A percentile compares a stretch with the other conserved stretches of the same genome.
Evolutionary conservation across 2,797 vertebrate species (phyloP).

Genomic region (Fistularia commersonii): DNA sequence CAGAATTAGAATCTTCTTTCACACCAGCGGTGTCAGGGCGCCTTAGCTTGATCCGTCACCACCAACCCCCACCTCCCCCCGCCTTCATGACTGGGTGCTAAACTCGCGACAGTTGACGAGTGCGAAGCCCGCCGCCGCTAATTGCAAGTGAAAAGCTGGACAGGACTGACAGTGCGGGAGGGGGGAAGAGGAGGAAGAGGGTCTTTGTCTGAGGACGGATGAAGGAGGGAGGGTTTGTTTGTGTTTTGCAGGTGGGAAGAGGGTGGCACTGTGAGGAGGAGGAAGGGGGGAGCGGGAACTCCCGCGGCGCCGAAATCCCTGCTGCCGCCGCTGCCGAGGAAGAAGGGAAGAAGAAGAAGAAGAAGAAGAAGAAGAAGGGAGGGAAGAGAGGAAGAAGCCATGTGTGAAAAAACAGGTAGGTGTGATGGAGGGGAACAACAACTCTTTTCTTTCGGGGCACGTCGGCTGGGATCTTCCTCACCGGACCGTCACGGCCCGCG

Average conservation of each 20-base stretch:
- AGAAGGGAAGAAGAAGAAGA: too few species aligned
- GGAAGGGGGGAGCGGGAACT: constrained; percentile 1
- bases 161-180: constrained; percentile 70
- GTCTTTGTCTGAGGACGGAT: constrained; percentile 54
- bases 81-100: constrained; percentile 78
- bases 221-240: constrained; percentile 57
- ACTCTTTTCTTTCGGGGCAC: constrained; percentile 65
- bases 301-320: constrained; percentile 28
- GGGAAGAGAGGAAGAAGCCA: constrained; percentile 35
- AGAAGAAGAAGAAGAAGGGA: constrained; percentile 26
- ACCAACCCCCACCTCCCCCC: too few species aligned
- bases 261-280: constrained; percentile 37
- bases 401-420: constrained; percentile 68
- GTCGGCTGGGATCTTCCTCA: constrained; percentile 63
- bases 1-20: constrained; percentile 83
- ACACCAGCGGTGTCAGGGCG: constrained; percentile 79
- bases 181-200: neutral
- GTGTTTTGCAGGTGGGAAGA: constrained; percentile 62
- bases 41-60: constrained; percentile 77
- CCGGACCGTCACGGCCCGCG: constrained; percentile 56
- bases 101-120: constrained; percentile 79
- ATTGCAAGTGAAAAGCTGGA: constrained; percentile 95
- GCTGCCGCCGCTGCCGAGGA: too few species aligned
- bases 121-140: constrained; percentile 80
- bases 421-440: constrained; percentile 65